These are phyloP conservation scores for Drosophila neocordata DNA, from an alignment of 1,140 invertebrate genomes.

Conservation along the genomic window DNA sequence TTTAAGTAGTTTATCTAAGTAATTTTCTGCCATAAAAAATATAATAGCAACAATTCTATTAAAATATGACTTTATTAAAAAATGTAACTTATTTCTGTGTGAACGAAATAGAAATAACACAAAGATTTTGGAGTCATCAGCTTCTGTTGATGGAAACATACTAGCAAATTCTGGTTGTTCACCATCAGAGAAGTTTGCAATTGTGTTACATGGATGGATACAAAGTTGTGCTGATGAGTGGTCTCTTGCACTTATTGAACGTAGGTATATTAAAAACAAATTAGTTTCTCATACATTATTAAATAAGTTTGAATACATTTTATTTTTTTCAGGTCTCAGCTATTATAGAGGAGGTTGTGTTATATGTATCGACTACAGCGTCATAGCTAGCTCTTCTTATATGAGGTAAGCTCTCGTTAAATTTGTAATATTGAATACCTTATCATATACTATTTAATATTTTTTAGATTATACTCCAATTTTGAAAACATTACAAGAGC, in stretches of 20 bases:
- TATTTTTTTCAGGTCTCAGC: constrained; percentile 57
- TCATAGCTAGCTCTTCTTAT: constrained; percentile 60
- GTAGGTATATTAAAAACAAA: constrained; percentile 46
- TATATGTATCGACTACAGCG: constrained; percentile 78
- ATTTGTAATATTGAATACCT: no score
- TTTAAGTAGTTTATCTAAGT: no score
- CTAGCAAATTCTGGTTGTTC: constrained; percentile 49
- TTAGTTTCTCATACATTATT: no score
- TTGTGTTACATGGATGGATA: constrained; percentile 79
- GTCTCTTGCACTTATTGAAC: constrained; percentile 66
- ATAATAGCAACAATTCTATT: no score
- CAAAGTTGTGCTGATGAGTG: constrained; percentile 74
- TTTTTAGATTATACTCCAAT: constrained; percentile 53
- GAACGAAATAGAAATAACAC: constrained; percentile 52
- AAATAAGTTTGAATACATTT: neutral
- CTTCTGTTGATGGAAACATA: constrained; percentile 35
- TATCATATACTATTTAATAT: neutral
- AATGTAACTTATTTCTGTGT: neutral
- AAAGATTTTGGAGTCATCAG: constrained; percentile 48
- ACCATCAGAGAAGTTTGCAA: constrained; percentile 65
- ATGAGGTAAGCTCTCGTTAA: constrained; percentile 37
- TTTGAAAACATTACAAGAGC: constrained; percentile 59
- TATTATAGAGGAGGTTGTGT: constrained; percentile 77
- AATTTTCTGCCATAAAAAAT: no score
- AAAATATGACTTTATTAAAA: no score